A percentile compares a stretch with the other conserved stretches of the same genome.
phyloP scores from a whole-genome alignment of 2,113 vertebrate species.

The Vidua macroura region DNA sequence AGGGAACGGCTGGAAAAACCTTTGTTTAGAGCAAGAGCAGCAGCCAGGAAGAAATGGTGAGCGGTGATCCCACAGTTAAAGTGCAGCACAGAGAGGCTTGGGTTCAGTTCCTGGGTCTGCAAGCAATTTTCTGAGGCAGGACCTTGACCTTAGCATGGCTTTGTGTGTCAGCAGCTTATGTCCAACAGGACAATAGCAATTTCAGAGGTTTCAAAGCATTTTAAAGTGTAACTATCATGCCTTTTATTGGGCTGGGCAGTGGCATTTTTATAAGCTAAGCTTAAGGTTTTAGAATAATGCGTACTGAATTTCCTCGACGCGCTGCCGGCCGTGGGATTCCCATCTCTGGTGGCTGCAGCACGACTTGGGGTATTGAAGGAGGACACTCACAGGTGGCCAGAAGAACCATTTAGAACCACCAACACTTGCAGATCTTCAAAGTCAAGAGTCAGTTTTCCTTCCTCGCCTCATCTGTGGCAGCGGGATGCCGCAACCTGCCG shows the following conservation, averaged over 20 bases:
- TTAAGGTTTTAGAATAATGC: not conserved
- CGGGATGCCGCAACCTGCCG: accelerated
- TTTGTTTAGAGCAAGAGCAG: not conserved
- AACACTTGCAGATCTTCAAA: not conserved
- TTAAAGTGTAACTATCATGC: constrained; percentile 20
- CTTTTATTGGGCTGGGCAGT: not conserved
- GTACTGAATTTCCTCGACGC: not conserved
- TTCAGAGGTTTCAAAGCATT: constrained; percentile 36
- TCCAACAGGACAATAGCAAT: not conserved
- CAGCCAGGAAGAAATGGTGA: not conserved
- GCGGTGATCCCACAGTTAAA: not conserved
- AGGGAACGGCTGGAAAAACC: not conserved
- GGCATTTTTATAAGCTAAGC: not conserved
- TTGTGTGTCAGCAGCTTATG: not conserved
- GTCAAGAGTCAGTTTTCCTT: not conserved
- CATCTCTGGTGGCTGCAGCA: accelerated
- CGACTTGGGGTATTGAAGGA: not conserved
- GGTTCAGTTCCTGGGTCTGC: not conserved
- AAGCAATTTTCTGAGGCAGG: constrained; percentile 6
- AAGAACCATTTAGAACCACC: not conserved
- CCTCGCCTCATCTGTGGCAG: not conserved
- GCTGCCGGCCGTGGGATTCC: not conserved
- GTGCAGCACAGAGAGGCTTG: not conserved
- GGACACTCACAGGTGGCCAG: not conserved
- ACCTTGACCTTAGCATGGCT: not conserved